These are phyloP conservation scores for Emberiza fucata DNA, from an alignment of 2,113 vertebrate species.

Conservation along the genomic window DNA sequence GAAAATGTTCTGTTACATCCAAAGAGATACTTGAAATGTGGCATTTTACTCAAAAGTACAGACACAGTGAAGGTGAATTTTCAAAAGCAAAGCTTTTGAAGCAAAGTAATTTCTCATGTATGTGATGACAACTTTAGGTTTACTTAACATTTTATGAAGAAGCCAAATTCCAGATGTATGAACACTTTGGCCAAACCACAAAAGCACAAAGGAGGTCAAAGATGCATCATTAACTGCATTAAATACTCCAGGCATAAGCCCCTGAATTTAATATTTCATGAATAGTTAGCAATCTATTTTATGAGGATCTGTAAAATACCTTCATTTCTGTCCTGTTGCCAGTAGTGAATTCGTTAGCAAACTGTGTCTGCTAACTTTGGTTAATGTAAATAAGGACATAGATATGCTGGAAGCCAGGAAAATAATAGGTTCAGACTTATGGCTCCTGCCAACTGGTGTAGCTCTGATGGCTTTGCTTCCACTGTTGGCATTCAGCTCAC, in stretches of 20 bases:
- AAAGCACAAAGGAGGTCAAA: conserved; percentile 3
- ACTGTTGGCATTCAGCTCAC: neutral
- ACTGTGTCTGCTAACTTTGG: neutral
- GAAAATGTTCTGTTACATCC: neutral
- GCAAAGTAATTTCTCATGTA: neutral
- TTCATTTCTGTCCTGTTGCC: neutral
- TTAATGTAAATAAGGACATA: neutral
- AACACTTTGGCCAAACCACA: neutral
- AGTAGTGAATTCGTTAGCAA: neutral
- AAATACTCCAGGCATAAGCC: neutral
- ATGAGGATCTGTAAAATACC: neutral
- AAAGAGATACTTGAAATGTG: neutral
- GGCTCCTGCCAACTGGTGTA: neutral
- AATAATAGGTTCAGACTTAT: neutral
- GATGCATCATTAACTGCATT: neutral
- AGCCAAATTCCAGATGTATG: neutral
- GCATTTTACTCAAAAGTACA: neutral
- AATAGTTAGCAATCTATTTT: neutral
- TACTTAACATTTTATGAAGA: neutral
- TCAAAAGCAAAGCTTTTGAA: neutral
- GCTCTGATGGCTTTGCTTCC: neutral
- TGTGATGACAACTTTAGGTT: neutral
- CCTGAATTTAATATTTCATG: neutral
- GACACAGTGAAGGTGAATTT: neutral
- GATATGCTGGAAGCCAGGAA: neutral